Base-by-base conservation (phyloP, 2,888 invertebrate species). In the Helicoverpa assulta region DNA sequence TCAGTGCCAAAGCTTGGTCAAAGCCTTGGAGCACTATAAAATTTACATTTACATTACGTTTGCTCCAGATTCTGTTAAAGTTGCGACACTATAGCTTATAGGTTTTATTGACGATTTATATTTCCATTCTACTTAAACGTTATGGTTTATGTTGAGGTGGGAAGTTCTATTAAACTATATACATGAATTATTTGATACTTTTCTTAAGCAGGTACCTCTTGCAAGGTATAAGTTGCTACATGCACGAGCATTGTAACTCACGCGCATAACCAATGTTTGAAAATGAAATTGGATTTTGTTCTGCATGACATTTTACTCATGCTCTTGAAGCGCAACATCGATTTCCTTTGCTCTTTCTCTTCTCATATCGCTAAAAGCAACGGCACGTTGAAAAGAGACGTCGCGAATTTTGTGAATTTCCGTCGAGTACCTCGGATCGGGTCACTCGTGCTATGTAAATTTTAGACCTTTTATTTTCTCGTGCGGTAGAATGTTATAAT, bases 391-490 rank as follows among this genome's bases (percentile, higher is more conserved):
- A 88, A 93, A 89, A 90, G 90, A 86, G 90, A 93, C 80, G 86
- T 81, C 82, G 80, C 78, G 86, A 89, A 84, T 86, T 85, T 85
- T 79, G 83, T 75, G 70, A 82, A 88, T 87, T 87, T 85, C 86
- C 79, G 84, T 81, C 81, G 76, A 73, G 82, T 82, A 76, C 82
- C 81, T 83, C 83, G 82, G 80, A 84, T 86, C 86, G 84, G 84
- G 87, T 89, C 89, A 88, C 86, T 91, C 88, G 89, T 89, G 91
- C 88, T 91, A 92, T 93, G 93, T 92, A 92, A 92, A 92, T 93
- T 88, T 86, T 83, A 88, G 88, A 90, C 89, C 81, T 92, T 92
- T 92, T 93, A 92, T 93, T 92, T 91, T 90, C 88, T 86, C 86
- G 83, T 85, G 82, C 85, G 69, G 85, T 82, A 86, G 86, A 88